Conservation (phyloP, 2,113 vertebrate genomes). For the Sorex araneus region DNA sequence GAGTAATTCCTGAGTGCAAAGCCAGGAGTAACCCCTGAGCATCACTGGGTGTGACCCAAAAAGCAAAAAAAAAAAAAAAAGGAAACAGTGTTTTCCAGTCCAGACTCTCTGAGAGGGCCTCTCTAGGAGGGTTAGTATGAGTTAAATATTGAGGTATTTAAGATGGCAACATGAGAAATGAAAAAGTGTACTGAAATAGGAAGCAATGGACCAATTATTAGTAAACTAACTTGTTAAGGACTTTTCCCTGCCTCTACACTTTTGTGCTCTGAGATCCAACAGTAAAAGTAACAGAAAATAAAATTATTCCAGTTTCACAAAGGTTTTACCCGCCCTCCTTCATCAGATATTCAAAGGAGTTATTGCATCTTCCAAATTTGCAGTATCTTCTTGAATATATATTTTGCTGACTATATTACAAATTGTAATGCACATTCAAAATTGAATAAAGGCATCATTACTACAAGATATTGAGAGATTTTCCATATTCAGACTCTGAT, state of each 20-base stretch:
- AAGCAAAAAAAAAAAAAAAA: no score
- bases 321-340: conserved; percentile 17
- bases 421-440: background rate
- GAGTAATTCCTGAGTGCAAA: no score
- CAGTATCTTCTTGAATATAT: background rate
- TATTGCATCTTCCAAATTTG: background rate
- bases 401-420: background rate
- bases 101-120: background rate
- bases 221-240: background rate
- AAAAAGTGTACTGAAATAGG: background rate
- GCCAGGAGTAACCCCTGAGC: no score
- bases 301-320: conserved; percentile 50
- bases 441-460: background rate
- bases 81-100: background rate
- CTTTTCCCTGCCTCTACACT: background rate
- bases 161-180: background rate
- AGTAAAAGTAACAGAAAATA: conserved; percentile 10
- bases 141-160: background rate
- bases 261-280: background rate
- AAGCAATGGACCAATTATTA: background rate
- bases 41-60: no score
- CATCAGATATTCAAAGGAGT: background rate
- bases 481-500: background rate
- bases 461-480: background rate
- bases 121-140: background rate